Evolutionary conservation across 2,113 vertebrate genomes (phyloP).

Genomic region (Tiliqua scincoides): DNA sequence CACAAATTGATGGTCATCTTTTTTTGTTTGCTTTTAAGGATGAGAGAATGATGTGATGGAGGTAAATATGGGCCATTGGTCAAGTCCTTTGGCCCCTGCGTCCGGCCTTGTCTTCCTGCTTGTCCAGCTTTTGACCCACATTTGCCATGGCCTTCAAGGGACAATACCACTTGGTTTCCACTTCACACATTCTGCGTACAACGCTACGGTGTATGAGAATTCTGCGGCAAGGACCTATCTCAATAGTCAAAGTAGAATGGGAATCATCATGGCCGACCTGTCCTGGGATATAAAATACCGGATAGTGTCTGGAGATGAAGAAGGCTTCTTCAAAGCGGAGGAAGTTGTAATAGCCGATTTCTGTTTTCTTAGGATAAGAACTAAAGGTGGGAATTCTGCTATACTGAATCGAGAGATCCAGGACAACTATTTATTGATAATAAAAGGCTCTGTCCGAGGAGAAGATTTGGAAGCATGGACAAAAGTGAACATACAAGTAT

Average conservation of each 20-base stretch:
- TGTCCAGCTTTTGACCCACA: constrained; percentile 75
- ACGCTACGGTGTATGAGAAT: constrained; percentile 93
- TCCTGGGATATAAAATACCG: constrained; percentile 96
- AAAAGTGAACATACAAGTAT: constrained; percentile 93
- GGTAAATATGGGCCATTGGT: constrained; percentile 89
- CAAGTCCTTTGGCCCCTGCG: constrained; percentile 79
- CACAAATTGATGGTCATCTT: constrained; percentile 30
- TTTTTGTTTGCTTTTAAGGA: constrained; percentile 76
- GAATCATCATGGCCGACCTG: constrained; percentile 84
- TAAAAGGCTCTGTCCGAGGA: constrained; percentile 93
- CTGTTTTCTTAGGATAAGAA: constrained; percentile 96
- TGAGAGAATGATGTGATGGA: constrained; percentile 89
- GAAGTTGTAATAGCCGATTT: constrained; percentile 95
- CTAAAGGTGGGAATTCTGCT: constrained; percentile 97
- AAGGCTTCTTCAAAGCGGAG: constrained; percentile 97
- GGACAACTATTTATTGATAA: constrained; percentile 92
- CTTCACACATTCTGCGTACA: constrained; percentile 92
- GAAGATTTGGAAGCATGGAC: constrained; percentile 95
- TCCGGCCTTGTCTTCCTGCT: constrained; percentile 82
- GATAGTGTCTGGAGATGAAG: constrained; percentile 96
- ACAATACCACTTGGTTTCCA: constrained; percentile 78
- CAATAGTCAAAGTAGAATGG: constrained; percentile 93
- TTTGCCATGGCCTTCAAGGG: constrained; percentile 78
- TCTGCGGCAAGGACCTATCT: constrained; percentile 95
- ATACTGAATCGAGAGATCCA: constrained; percentile 97